Evolutionary conservation across 2,113 vertebrate species (phyloP), one percentile per base, ranked within the genome.

Genomic region (Gymnocephalus cernua): DNA sequence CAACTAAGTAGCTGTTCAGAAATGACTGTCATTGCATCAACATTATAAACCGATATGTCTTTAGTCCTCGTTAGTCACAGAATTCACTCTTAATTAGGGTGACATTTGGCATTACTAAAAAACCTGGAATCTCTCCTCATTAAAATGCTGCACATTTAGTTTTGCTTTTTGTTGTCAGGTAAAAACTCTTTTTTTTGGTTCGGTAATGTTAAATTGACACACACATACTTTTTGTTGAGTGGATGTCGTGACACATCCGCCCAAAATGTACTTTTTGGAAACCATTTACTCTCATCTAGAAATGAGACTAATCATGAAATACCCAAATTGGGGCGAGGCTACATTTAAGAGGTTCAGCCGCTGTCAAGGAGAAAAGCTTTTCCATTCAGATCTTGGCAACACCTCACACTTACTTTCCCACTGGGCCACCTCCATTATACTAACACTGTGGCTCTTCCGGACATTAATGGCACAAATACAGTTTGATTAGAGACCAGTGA

Each of bases 401-500:
- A 27, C 85, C 67, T 86, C 44, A 5, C 54, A 21, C 75, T 88
- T 48, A 51, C 61, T 75, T 73, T 83, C 88, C 90, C 90, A 73
- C 76, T 21, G 32, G 84, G 65, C 77, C 74, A 32, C 82, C 86
- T 82, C 87, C 84, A 87, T 91, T 89, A 91, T 73, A 45, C 84
- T 75, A 88, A 82, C 82, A 71, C 84, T 23, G 74, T 51, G 83
- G 56, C 79, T 71, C 72, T 47, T 82, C 57, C 11, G 48, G 89
- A 85, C 87, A 85, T 88, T 90, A 90, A 92, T 88, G 83, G 84
- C 79, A 71, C 85, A 83, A 90, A 92, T 90, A 59, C 83, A 86
- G 82, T 87, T 90, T 92, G 93, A 92, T 92, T 93, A 91, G 84
- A 87, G 85, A 87, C 82, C 85, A 87, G 90, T 90, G 89, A 93